Base-by-base conservation (phyloP, 1,140 invertebrate genomes). In the Cotesia typhae region DNA sequence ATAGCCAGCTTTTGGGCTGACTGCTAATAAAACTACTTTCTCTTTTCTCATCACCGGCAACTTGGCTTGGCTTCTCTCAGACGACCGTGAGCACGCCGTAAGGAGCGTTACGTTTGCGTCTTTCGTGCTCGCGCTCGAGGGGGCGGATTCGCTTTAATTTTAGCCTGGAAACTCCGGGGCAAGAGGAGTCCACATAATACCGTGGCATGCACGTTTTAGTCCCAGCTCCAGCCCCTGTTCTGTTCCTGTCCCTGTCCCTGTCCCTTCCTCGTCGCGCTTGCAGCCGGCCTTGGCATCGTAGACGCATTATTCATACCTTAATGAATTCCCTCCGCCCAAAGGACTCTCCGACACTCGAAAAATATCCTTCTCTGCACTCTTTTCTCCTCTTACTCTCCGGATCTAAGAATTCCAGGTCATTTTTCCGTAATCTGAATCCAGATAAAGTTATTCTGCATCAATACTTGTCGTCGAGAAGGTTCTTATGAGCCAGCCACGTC, bases 231-330 rank as follows among this genome's bases (percentile, higher is more conserved):
- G 28, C 28, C 28, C 28, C 28, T 28, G 28, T 28, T 28, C 28
- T 28, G 28, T 28, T 28, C 28, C 28, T 28, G 28, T 28, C 28
- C 28, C 28, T 28, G 28, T 28, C 28, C 28, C 28, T 28, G 28
- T 28, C 28, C 28, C 28, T 28, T 28, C 28, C 28, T 77, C 75
- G 14, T 52, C 51, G 59, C 66, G 63, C 70, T 57, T 68, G 51
- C 72, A 55, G 41, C 79, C 82, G 84, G 81, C 84, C 84, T 84
- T 85, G 82, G 83, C 84, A 84, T 85, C 83, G 83, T 83, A 85
- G 84, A 85, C 84, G 83, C 84, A 84, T 85, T 85, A 85, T 85
- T 85, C 84, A 84, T 85, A 85, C 81, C 82, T 84, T 84, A 84
- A 85, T 83, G 82, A 84, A 84, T 85, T 85, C 83, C 79, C 80